Base-by-base conservation (phyloP, 1,140 invertebrate species). In the Augochlora pura region DNA sequence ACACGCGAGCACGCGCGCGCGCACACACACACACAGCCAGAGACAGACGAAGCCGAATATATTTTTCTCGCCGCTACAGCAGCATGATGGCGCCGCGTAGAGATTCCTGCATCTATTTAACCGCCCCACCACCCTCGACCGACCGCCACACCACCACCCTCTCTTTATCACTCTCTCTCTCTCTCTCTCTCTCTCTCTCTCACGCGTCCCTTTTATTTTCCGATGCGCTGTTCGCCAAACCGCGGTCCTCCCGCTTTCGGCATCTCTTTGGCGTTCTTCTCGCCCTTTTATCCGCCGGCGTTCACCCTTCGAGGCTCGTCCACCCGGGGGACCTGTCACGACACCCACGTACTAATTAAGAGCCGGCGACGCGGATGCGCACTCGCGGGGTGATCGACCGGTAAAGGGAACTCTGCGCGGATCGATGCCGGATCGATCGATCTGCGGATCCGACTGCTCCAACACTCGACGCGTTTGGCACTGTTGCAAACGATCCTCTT, bases 101-200 rank as follows among this genome's bases (percentile, higher is more conserved):
- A 82, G 85, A 92, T 91, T 91, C 91, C 90, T 91, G 91, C 90
- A 90, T 91, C 90, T 91, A 90, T 88, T 92, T 91, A 89, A 80
- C 73, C 57, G 62, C 72, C 59, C 76, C 64, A 57, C 79, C 69
- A 27, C 76, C 80, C 57, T 27, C 65, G 38, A 4, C 68, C 42
- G 68, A 74, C 62, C 83, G 63, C n/a, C n/a, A n/a, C n/a, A n/a
- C n/a, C n/a, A 76, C 68, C 9, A 32, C 62, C 60, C 63, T 65
- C 75, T 38, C 62, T n/a, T n/a, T n/a, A n/a, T n/a, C n/a, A n/a
- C n/a, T n/a, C n/a, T n/a, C 68, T 12, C 62, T 57, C 60, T 63
- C 76, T 39, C 63, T 59, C 62, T 57, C 60, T 65, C 75, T 39
- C 63, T n/a, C n/a, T n/a, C n/a, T n/a, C n/a, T n/a, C n/a, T n/a